These are phyloP conservation scores for Ceyx cyanopectus DNA, from an alignment of 2,113 vertebrate genomes.

Conservation along the genomic window DNA sequence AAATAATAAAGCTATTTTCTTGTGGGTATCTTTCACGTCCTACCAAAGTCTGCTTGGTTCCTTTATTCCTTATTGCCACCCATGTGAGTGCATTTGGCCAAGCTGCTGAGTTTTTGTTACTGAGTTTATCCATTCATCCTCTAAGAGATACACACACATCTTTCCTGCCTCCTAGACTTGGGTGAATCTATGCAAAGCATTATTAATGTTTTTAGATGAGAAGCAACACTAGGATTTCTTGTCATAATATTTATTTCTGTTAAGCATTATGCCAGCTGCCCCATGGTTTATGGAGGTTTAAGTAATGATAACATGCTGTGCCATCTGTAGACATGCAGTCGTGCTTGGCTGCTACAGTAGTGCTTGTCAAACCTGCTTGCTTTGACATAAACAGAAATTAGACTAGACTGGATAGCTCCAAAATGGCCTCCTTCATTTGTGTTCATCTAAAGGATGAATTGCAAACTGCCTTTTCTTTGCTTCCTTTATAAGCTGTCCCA, in stretches of 20 bases:
- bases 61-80: neutral
- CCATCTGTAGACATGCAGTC: neutral
- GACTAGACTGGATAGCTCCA: neutral
- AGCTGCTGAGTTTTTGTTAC: neutral
- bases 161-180: neutral
- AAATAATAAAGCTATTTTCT: conserved; percentile 16
- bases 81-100: neutral
- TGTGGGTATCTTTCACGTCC: neutral
- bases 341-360: too few relatives aligned
- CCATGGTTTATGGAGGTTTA: neutral
- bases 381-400: neutral
- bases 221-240: neutral
- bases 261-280: neutral
- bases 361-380: neutral
- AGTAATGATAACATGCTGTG: neutral
- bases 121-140: neutral
- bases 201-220: neutral
- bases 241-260: conserved; percentile 18
- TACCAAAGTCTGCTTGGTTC: neutral
- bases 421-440: neutral
- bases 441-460: neutral
- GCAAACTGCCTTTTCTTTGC: neutral
- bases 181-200: neutral
- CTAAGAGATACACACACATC: neutral
- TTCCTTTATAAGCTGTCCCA: neutral